Percentiles rank a stretch among this genome's conserved stretches.
Evolutionary conservation across 92 coral and sea anemone genomes (phyloP).

Genomic region (Phymanthus crucifer): DNA sequence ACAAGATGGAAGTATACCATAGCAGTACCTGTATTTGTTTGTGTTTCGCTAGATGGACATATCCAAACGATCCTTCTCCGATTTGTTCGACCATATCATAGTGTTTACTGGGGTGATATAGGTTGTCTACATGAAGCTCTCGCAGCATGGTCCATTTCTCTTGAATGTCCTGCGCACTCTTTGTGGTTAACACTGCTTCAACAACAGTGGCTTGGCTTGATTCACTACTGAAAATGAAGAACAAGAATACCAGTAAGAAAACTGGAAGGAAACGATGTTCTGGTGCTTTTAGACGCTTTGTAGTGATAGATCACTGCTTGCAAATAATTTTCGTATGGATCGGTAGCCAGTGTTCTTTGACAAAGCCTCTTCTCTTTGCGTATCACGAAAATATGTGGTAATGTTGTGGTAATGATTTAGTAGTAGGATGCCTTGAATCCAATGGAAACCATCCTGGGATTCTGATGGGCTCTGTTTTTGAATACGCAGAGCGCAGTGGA

Average conservation of each 20-base stretch:
- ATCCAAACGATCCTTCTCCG: background rate
- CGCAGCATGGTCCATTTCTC: background rate
- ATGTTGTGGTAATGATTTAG: background rate
- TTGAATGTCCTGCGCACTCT: background rate
- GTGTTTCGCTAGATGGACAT: background rate
- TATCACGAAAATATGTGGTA: no score
- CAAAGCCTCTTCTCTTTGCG: no score
- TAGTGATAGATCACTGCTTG: no score
- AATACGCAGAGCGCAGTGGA: constrained; percentile 6
- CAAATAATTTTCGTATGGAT: no score
- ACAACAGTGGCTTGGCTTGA: background rate
- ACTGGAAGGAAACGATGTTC: no score
- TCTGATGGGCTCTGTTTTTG: background rate
- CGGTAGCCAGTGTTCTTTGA: no score
- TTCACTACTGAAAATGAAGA: background rate
- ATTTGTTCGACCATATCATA: background rate
- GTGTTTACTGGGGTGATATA: background rate
- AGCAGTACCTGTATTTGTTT: background rate
- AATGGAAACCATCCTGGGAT: background rate
- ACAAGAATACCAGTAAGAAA: no score
- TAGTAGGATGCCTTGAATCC: background rate
- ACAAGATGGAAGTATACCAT: no score
- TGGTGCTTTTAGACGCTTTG: no score
- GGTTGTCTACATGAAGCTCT: background rate
- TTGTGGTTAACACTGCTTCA: background rate